These are phyloP conservation scores for Zhuqinia jingwanae DNA, from an alignment of 2,888 invertebrate genomes.

Conservation along the genomic window DNA sequence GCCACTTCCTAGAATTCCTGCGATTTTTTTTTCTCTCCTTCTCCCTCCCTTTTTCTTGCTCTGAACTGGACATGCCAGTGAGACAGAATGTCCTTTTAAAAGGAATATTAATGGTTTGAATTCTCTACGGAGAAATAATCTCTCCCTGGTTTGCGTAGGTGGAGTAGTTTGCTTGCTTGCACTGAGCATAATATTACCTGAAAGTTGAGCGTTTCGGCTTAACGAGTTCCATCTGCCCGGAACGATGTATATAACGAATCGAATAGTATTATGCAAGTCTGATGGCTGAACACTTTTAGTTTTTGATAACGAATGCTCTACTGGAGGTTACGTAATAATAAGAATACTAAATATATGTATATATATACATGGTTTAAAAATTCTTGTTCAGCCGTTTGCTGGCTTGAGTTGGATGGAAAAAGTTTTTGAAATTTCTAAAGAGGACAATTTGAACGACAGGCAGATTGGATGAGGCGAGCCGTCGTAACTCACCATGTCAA, in stretches of 20 bases:
- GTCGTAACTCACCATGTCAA: conserved; percentile 76
- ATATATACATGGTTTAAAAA: too few relatives aligned
- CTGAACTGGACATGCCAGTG: neutral
- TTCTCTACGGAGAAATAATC: neutral
- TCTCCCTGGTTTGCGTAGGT: conserved; percentile 12
- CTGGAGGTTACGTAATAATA: conserved; percentile 55
- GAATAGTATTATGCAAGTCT: neutral
- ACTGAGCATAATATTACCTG: conserved; percentile 65
- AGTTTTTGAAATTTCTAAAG: neutral
- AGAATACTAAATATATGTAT: too few relatives aligned
- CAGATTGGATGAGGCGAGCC: conserved; percentile 56
- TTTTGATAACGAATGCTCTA: neutral
- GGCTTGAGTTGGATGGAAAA: too few relatives aligned
- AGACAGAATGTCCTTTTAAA: conserved; percentile 20
- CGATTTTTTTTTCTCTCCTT: neutral
- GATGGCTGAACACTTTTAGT: too few relatives aligned
- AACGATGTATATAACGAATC: conserved; percentile 64
- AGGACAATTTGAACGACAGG: conserved; percentile 51
- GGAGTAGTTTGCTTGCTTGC: neutral
- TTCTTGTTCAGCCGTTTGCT: too few relatives aligned
- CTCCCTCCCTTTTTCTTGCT: neutral
- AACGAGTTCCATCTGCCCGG: conserved; percentile 79
- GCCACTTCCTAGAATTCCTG: conserved; percentile 52
- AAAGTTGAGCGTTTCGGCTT: conserved; percentile 76
- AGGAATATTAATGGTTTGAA: conserved; percentile 55